Evolutionary conservation across 2,113 vertebrate species (phyloP), one percentile per base, ranked within the genome.

Genomic region (human (Homo sapiens)): DNA sequence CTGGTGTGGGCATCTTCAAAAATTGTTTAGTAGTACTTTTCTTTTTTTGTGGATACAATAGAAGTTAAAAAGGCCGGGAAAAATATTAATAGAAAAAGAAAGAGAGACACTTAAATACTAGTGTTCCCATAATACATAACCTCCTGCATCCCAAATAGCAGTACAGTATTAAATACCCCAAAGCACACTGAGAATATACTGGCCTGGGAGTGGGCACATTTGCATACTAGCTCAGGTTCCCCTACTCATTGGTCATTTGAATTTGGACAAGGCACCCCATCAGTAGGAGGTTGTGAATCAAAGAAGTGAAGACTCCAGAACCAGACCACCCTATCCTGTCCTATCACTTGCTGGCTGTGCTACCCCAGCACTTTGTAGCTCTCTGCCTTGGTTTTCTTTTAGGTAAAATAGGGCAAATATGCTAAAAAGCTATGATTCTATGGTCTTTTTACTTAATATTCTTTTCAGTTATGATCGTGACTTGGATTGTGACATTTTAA

Each of bases 311-410:
- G 84, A 27, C 17, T 35, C 2, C 6, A 40, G 43, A 9, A 59
- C n/a, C 64, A 70, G 45, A 8, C 22, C 0, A 2, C 0, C 2
- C n/a, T 5, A 1, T 3, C 48, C 4, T 20, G 40, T 5, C 40
- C 68, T 25, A 13, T 10, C 4, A 0, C 35, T 6, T 25, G 25
- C 20, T 43, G 55, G 17, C 22, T 13, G 2, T 11, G 64, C 16
- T 27, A 5, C 45, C 6, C 0, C 14, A 17, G 64, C 13, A 13
- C 55, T 43, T 17, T 3, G 6, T 2, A 22, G 75, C 48, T 50
- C n/a, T 87, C 75, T 14, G 87, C 17, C 25, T 84, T 32, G 0
- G 25, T 32, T 48, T 92, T 61, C 22, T 48, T 45, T 52, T 25
- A 25, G 50, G 8, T 64, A 32, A 79, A 61, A 82, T 43, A 43